A percentile compares a stretch with the other conserved stretches of the same genome.
Conservation (phyloP, 2,888 invertebrate species). For the Masnerella sp. region DNA sequence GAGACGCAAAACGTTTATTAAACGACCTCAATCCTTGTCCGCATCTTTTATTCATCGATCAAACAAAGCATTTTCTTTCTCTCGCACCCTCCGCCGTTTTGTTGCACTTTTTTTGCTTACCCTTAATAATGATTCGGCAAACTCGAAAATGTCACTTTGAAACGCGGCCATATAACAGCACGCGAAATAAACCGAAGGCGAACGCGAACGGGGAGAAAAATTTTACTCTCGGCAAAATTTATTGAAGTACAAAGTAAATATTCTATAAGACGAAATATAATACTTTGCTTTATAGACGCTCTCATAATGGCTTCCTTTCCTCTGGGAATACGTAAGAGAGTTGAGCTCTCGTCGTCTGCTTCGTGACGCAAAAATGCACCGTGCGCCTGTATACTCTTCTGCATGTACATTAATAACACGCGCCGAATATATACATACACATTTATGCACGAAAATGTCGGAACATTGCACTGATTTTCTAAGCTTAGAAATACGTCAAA, state of each 20-base stretch:
- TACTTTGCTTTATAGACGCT: conserved; percentile 60
- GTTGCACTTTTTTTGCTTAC: conserved; percentile 7
- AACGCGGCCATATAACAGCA: conserved; percentile 27
- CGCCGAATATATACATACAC: conserved; percentile 25
- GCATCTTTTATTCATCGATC: conserved; percentile 49
- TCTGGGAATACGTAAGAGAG: conserved; percentile 58
- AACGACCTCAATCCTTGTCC: conserved; percentile 27
- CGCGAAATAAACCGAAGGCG: conserved; percentile 21
- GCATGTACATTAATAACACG: conserved; percentile 52
- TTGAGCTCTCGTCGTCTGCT: conserved; percentile 50
- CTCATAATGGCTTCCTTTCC: conserved; percentile 61
- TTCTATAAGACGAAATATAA: conserved; percentile 61
- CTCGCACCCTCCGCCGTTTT: not conserved
- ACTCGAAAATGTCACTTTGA: conserved; percentile 51
- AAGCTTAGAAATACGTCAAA: conserved; percentile 37
- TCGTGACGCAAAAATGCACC: conserved; percentile 56
- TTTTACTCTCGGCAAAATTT: conserved; percentile 54
- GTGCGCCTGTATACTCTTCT: conserved; percentile 45
- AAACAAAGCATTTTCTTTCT: conserved; percentile 36
- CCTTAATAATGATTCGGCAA: conserved; percentile 54
- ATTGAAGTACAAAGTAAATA: conserved; percentile 61
- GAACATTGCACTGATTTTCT: conserved; percentile 45
- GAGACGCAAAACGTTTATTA: conserved; percentile 40
- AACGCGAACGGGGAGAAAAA: conserved; percentile 10
- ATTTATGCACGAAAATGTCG: conserved; percentile 49